A percentile compares a stretch with the other conserved stretches of the same genome.
Conservation (phyloP, 2,888 invertebrate species). For the Leptinotarsa rubiginosa region DNA sequence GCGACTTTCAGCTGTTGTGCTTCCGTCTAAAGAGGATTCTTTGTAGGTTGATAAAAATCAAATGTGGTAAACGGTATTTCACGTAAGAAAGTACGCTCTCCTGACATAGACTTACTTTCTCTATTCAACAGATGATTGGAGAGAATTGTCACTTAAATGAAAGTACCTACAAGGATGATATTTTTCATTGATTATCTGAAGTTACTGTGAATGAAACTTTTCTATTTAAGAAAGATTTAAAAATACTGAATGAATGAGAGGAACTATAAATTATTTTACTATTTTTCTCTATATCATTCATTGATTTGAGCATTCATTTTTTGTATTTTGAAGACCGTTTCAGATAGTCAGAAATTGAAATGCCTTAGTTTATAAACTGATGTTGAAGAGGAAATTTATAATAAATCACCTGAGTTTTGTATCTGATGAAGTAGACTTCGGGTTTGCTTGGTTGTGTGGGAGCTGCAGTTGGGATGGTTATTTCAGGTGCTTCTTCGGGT, state of each 20-base stretch:
- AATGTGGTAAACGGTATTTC: slow-evolving; percentile 32
- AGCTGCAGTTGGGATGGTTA: slow-evolving; percentile 80
- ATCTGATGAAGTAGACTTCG: slow-evolving; percentile 92
- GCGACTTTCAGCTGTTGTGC: slow-evolving; percentile 40
- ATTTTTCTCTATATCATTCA: too few relatives aligned
- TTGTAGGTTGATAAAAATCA: slow-evolving; percentile 28
- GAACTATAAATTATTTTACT: not conserved
- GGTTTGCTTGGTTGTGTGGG: slow-evolving; percentile 91
- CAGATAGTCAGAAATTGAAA: not conserved
- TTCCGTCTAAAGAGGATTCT: slow-evolving; percentile 33
- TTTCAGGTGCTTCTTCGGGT: slow-evolving; percentile 88
- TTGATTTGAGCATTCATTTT: too few relatives aligned
- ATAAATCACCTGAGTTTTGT: slow-evolving; percentile 78
- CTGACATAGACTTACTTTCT: slow-evolving; percentile 36
- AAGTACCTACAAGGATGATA: slow-evolving; percentile 6
- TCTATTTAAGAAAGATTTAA: not conserved
- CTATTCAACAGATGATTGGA: slow-evolving; percentile 37
- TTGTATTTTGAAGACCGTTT: too few relatives aligned
- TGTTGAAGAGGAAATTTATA: not conserved
- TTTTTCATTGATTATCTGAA: not conserved
- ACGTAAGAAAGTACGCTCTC: slow-evolving; percentile 35
- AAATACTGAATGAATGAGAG: not conserved
- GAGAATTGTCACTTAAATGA: slow-evolving; percentile 16
- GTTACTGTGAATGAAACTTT: not conserved
- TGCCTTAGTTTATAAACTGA: too few relatives aligned